Evolutionary conservation across 1,140 invertebrate genomes (phyloP).

Genomic region (Asbolus verrucosus): DNA sequence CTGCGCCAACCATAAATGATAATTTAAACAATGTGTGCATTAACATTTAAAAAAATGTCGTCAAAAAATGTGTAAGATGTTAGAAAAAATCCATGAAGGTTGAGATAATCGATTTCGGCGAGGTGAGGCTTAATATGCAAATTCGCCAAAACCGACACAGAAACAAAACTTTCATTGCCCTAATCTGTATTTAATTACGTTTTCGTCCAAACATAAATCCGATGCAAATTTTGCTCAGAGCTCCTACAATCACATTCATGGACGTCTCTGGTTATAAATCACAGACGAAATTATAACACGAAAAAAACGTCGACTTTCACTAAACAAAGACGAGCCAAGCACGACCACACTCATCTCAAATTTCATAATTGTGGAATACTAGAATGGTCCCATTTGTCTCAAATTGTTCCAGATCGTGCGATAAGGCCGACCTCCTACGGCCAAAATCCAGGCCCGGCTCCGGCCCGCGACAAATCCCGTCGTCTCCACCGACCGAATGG

Average conservation of each 20-base stretch:
- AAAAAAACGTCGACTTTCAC: constrained; percentile 40
- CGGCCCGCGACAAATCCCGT: not conserved
- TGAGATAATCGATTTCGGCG: constrained; percentile 17
- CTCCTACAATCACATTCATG: constrained; percentile 20
- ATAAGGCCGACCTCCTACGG: constrained; percentile 49
- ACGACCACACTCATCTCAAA: constrained; percentile 44
- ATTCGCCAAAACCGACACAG: constrained; percentile 7
- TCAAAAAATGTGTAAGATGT: constrained; percentile 24
- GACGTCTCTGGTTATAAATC: constrained; percentile 5
- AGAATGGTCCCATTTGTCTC: constrained; percentile 47
- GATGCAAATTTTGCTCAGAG: not conserved
- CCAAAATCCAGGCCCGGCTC: constrained; percentile 14
- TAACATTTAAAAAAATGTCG: constrained; percentile 32
- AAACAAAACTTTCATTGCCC: constrained; percentile 28
- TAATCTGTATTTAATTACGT: constrained; percentile 22
- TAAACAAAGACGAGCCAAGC: constrained; percentile 40
- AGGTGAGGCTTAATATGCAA: constrained; percentile 22
- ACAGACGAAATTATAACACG: constrained; percentile 30
- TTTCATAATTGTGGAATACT: constrained; percentile 54
- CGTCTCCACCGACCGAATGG: not conserved
- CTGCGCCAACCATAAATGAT: not conserved
- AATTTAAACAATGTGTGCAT: constrained; percentile 8
- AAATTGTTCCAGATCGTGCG: constrained; percentile 48
- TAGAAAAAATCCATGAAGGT: constrained; percentile 6
- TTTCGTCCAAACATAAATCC: no score